These are phyloP conservation scores for Sebastes steindachneri DNA, from an alignment of 2,797 vertebrate genomes.

Conservation along the genomic window DNA sequence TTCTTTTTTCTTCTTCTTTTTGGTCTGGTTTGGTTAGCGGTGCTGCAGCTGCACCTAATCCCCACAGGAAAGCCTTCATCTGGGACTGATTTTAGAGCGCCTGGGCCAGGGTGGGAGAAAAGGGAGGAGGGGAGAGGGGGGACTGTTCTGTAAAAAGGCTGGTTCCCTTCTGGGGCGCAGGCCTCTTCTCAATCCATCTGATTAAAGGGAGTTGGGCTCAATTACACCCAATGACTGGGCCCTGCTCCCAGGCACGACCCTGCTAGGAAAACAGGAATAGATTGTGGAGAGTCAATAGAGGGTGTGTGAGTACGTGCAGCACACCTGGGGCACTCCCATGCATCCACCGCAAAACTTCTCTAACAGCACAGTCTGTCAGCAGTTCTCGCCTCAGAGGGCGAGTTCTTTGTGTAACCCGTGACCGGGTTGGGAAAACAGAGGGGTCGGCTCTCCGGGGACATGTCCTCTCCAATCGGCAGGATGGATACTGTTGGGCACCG, in stretches of 20 bases:
- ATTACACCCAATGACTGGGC: constrained; percentile 75
- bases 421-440: constrained; percentile 62
- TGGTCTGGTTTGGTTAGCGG: constrained; percentile 58
- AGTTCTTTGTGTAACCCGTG: constrained; percentile 65
- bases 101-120: constrained; percentile 41
- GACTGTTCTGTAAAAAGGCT: constrained; percentile 62
- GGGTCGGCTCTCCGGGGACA: constrained; percentile 56
- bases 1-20: constrained; percentile 7
- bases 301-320: constrained; percentile 23
- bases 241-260: constrained; percentile 51
- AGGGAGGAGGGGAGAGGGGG: constrained; percentile 47
- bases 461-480: constrained; percentile 56
- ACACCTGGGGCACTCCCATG: constrained; percentile 55
- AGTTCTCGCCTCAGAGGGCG: constrained; percentile 38
- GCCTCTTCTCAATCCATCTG: constrained; percentile 72
- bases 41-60: constrained; percentile 81
- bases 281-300: constrained; percentile 26
- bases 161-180: constrained; percentile 59
- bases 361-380: constrained; percentile 52
- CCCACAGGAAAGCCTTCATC: constrained; percentile 79
- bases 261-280: constrained; percentile 53
- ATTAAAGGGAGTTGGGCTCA: constrained; percentile 83
- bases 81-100: constrained; percentile 80
- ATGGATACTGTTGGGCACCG: constrained; percentile 7
- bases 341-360: constrained; percentile 13